Evolutionary conservation across 1,140 invertebrate genomes (phyloP).

Genomic region (roundworm (Caenorhabditis elegans)): DNA sequence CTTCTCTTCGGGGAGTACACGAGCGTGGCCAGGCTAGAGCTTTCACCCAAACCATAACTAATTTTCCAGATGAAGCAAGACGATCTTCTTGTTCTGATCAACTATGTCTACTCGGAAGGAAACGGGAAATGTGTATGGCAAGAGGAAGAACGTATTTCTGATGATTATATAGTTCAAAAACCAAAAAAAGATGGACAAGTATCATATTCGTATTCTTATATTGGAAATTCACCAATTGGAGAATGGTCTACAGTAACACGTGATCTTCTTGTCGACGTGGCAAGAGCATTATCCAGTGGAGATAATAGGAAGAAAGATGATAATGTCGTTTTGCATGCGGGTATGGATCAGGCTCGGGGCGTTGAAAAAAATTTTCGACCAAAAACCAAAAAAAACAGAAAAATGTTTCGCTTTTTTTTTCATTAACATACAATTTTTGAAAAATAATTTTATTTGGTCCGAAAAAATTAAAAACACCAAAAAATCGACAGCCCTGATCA

Average conservation of each 20-base stretch:
- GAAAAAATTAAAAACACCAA: too few relatives aligned
- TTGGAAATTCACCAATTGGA: not conserved
- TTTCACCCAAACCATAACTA: not conserved
- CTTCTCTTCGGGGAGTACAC: too few relatives aligned
- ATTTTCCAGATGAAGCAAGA: not conserved
- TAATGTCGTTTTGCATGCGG: constrained; percentile 37
- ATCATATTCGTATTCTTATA: not conserved
- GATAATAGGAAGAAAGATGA: constrained; percentile 35
- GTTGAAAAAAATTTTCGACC: too few relatives aligned
- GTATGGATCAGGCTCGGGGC: too few relatives aligned
- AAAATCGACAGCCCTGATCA: too few relatives aligned
- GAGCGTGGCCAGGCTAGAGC: too few relatives aligned
- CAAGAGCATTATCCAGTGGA: constrained; percentile 77
- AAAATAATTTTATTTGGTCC: too few relatives aligned
- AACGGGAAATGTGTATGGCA: constrained; percentile 50
- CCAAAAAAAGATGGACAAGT: not conserved
- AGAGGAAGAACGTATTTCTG: constrained; percentile 30
- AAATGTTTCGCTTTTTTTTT: too few relatives aligned
- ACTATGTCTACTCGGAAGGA: not conserved
- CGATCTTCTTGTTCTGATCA: not conserved
- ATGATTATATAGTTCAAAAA: constrained; percentile 19
- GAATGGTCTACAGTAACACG: constrained; percentile 81
- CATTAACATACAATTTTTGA: too few relatives aligned
- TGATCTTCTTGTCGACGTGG: constrained; percentile 85
- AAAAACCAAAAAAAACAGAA: too few relatives aligned